These are phyloP conservation scores for Spodoptera frugiperda DNA, from an alignment of 1,140 invertebrate species.

Conservation along the genomic window DNA sequence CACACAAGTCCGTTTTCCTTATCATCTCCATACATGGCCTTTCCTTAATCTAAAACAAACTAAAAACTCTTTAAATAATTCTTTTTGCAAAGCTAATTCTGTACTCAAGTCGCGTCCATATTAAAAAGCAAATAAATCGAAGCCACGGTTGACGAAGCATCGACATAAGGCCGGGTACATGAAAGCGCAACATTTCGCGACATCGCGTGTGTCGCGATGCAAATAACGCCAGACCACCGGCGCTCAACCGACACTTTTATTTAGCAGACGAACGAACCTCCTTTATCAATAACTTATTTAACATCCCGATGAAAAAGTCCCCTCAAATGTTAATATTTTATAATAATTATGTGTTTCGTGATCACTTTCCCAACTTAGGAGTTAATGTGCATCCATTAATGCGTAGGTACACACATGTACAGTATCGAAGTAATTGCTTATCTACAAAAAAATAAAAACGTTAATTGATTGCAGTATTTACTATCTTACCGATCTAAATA, in stretches of 20 bases:
- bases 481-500: constrained; percentile 24
- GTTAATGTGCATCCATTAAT: not conserved
- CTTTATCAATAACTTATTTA: constrained; percentile 25
- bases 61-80: constrained; percentile 31
- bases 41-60: constrained; percentile 22
- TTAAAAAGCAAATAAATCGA: constrained; percentile 31
- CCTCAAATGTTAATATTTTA: constrained; percentile 24
- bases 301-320: not conserved
- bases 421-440: constrained; percentile 11
- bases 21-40: constrained; percentile 1
- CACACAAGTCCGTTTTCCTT: constrained; percentile 7
- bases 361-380: constrained; percentile 7
- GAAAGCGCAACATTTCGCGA: constrained; percentile 52
- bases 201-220: constrained; percentile 52
- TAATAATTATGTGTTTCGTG: not conserved
- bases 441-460: constrained; percentile 15
- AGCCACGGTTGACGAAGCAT: constrained; percentile 39
- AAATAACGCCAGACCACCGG: constrained; percentile 52
- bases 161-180: constrained; percentile 45
- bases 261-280: not conserved
- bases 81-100: constrained; percentile 37
- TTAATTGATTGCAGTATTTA: constrained; percentile 17
- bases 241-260: constrained; percentile 34
- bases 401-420: too few species aligned
- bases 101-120: constrained; percentile 21